These are phyloP conservation scores for Aix galericulata DNA, from an alignment of 2,113 vertebrate species.

Conservation along the genomic window DNA sequence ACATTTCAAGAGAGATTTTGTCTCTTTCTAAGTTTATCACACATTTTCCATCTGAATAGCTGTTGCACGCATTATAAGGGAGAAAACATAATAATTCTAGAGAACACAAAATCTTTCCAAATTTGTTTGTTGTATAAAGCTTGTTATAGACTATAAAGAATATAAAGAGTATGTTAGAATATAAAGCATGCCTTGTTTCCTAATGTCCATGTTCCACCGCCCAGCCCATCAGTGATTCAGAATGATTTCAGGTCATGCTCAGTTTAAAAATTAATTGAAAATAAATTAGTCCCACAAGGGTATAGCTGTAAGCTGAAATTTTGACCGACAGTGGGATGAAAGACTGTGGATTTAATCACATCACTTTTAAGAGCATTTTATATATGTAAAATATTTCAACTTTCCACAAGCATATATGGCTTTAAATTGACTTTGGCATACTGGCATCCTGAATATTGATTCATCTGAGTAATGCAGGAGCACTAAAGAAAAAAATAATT, in stretches of 20 bases:
- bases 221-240: not conserved
- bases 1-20: not conserved
- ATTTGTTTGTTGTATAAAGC: not conserved
- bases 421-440: not conserved
- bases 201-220: not conserved
- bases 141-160: too few species aligned
- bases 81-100: not conserved
- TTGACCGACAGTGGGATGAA: constrained; percentile 3
- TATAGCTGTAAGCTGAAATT: constrained; percentile 36
- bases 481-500: not conserved
- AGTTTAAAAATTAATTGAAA: constrained; percentile 63
- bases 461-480: not conserved
- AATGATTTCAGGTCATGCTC: not conserved
- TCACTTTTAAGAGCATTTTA: not conserved
- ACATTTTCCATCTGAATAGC: not conserved
- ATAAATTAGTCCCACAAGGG: constrained; percentile 23
- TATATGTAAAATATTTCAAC: not conserved
- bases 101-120: not conserved
- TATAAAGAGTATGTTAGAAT: not conserved
- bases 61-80: not conserved
- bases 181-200: not conserved
- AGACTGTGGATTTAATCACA: not conserved
- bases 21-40: not conserved
- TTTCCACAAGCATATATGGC: not conserved
- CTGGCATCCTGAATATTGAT: not conserved